These are phyloP conservation scores for Acrobasis repandana DNA, from an alignment of 2,888 invertebrate genomes.

Conservation along the genomic window DNA sequence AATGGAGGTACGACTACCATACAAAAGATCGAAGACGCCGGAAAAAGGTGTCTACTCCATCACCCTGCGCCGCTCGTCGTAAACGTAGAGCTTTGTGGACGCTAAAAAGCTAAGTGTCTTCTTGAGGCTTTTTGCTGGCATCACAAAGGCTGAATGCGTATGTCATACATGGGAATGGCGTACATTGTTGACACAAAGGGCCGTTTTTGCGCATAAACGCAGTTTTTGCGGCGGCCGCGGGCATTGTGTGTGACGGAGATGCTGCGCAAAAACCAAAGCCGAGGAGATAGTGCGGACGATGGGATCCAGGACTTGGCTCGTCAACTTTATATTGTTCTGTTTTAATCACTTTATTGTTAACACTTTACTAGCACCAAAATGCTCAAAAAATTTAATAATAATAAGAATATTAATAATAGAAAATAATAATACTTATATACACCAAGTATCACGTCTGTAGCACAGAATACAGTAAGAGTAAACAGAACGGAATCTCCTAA, in stretches of 20 bases:
- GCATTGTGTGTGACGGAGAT: neutral
- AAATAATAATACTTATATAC: too few species aligned
- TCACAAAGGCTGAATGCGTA: constrained; percentile 12
- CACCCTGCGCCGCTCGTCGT: neutral
- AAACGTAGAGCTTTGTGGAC: constrained; percentile 1
- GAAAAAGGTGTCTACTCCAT: constrained; percentile 13
- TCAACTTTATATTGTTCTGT: constrained; percentile 10
- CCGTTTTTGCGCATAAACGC: constrained; percentile 11
- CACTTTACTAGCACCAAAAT: too few species aligned
- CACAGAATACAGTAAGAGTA: too few species aligned
- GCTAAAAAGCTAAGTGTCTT: constrained; percentile 10
- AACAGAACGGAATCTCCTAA: too few species aligned
- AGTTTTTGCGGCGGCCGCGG: constrained; percentile 1
- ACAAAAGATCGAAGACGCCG: constrained; percentile 11
- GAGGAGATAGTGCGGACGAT: neutral
- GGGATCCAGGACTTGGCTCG: neutral
- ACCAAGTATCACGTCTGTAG: too few species aligned
- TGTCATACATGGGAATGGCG: constrained; percentile 13
- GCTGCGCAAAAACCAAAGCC: constrained; percentile 8
- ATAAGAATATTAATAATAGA: too few species aligned
- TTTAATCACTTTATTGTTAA: neutral
- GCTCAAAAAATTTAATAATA: too few species aligned
- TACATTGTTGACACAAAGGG: constrained; percentile 15
- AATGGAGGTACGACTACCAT: neutral
- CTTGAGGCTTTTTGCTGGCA: constrained; percentile 10